These are phyloP conservation scores for Porites evermanni DNA, from an alignment of 92 coral and sea anemone species.

Conservation along the genomic window DNA sequence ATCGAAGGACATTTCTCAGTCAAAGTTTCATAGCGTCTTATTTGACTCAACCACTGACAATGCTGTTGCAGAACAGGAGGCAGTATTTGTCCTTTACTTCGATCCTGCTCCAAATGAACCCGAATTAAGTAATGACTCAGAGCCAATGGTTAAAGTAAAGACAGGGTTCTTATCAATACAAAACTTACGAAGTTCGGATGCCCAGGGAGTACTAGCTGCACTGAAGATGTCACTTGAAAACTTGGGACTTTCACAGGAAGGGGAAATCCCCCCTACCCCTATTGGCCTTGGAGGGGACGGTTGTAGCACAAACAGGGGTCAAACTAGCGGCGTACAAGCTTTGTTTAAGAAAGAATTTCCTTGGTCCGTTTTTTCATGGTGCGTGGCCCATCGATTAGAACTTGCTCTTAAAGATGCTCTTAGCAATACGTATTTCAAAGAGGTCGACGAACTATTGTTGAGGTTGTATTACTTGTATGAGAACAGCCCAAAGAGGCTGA, in stretches of 20 bases:
- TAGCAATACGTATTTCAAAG: constrained; percentile 51
- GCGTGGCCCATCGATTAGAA: constrained; percentile 63
- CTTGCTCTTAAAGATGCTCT: constrained; percentile 61
- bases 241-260: constrained; percentile 30
- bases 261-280: constrained; percentile 39
- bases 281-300: constrained; percentile 62
- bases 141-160: constrained; percentile 64
- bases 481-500: constrained; percentile 60
- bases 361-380: constrained; percentile 57
- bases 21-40: constrained; percentile 64
- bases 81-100: constrained; percentile 59
- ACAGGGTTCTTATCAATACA: constrained; percentile 45
- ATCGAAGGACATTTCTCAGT: constrained; percentile 39
- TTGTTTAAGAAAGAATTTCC: constrained; percentile 29
- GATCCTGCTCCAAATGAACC: constrained; percentile 55
- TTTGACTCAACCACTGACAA: constrained; percentile 67
- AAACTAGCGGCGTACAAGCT: constrained; percentile 48
- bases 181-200: constrained; percentile 24
- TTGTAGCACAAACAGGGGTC: constrained; percentile 60
- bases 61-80: constrained; percentile 53
- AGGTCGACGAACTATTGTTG: constrained; percentile 50
- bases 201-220: constrained; percentile 31
- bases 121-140: constrained; percentile 21
- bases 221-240: constrained; percentile 41
- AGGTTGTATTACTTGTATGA: constrained; percentile 55